phyloP scores from a whole-genome alignment of 2,113 vertebrate genomes.

The Coptodon rendalli region DNA sequence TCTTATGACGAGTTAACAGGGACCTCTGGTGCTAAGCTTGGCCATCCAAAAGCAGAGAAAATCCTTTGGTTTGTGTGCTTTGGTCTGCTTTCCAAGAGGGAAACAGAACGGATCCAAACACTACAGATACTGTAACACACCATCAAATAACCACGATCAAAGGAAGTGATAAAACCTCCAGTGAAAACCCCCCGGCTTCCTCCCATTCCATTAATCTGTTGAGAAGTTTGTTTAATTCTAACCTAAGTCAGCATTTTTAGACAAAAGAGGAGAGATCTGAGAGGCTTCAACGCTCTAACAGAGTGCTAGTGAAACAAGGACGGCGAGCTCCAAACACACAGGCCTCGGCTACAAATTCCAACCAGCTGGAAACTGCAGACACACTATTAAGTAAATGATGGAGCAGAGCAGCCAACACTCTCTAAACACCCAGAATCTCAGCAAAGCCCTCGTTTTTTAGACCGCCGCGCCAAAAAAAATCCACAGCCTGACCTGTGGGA shows the following conservation, averaged over 20 bases:
- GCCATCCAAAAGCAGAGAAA: not conserved
- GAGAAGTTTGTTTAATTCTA: not conserved
- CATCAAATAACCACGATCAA: conserved; percentile 36
- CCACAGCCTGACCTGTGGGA: conserved; percentile 14
- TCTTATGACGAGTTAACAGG: conserved; percentile 6
- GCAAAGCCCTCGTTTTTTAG: not conserved
- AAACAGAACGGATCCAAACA: conserved; percentile 4
- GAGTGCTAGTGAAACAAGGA: not conserved
- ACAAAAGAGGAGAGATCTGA: not conserved
- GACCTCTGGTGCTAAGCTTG: not conserved
- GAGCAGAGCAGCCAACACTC: conserved; percentile 47
- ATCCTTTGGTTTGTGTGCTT: conserved; percentile 30
- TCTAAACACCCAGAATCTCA: conserved; percentile 41
- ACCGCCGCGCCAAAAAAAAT: not conserved
- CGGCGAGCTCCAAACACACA: conserved; percentile 40
- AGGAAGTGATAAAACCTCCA: not conserved
- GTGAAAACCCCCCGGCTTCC: not conserved
- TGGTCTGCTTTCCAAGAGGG: conserved; percentile 3
- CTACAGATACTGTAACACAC: conserved; percentile 3
- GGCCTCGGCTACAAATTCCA: conserved; percentile 47
- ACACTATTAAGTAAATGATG: conserved; percentile 58
- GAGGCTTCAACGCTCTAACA: not conserved
- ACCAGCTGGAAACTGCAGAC: conserved; percentile 64
- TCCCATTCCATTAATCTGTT: not conserved
- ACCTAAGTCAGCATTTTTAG: not conserved